These are phyloP conservation scores for Notoglanidium macrostoma DNA, from an alignment of 2,797 vertebrate genomes.

Conservation along the genomic window DNA sequence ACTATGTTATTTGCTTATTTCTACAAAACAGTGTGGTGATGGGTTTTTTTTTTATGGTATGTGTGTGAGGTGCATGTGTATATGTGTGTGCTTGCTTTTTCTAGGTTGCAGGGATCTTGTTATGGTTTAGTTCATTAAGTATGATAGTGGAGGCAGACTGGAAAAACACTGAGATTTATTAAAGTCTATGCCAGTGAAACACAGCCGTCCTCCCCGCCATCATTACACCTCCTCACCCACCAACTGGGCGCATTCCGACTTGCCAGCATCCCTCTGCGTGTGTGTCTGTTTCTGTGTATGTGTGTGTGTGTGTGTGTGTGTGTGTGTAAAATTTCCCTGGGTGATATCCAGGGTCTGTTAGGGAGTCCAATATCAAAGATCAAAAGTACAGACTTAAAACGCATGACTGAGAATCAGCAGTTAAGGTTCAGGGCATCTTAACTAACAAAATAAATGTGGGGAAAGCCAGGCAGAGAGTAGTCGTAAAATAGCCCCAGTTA, in stretches of 20 bases:
- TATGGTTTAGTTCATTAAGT: slow-evolving; percentile 49
- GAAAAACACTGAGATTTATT: slow-evolving; percentile 49
- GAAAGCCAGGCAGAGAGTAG: slow-evolving; percentile 45
- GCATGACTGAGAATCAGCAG: slow-evolving; percentile 49
- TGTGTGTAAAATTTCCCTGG: slow-evolving; percentile 39
- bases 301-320: slow-evolving; percentile 4
- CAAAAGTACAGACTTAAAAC: slow-evolving; percentile 35
- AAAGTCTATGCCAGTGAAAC: slow-evolving; percentile 32
- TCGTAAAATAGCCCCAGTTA: slow-evolving; percentile 51
- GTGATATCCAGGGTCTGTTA: slow-evolving; percentile 23
- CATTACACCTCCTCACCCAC: slow-evolving; percentile 38
- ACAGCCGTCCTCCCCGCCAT: slow-evolving; percentile 27
- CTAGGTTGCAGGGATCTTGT: slow-evolving; percentile 18
- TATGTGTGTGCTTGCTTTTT: slow-evolving; percentile 9
- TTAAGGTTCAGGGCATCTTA: slow-evolving; percentile 50
- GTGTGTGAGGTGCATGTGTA: not conserved
- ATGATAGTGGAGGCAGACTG: slow-evolving; percentile 44
- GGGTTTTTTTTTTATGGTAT: not conserved
- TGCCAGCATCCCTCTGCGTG: slow-evolving; percentile 15
- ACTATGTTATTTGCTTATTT: not conserved
- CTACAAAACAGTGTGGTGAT: not conserved
- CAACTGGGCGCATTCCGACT: slow-evolving; percentile 31
- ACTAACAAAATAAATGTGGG: slow-evolving; percentile 49
- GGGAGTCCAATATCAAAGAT: slow-evolving; percentile 38
- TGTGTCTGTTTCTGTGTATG: not conserved